Evolutionary conservation across 2,113 vertebrate genomes (phyloP), one percentile per base, ranked within the genome.

Genomic region (Plecturocebus donacophilus): DNA sequence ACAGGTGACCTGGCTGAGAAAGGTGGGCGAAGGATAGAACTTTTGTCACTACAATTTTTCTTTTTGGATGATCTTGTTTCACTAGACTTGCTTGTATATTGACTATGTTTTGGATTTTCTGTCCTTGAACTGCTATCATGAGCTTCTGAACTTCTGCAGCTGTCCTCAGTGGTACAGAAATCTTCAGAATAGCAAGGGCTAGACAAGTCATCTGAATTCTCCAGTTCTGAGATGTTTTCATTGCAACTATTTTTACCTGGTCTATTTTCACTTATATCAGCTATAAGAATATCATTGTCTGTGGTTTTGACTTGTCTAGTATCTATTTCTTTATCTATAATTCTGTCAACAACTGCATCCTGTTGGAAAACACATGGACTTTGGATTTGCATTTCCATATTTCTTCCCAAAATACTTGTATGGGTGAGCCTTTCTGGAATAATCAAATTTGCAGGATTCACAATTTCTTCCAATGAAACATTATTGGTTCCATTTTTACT

Each of bases 111-210:
- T 95, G 80, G 75, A 87, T 93, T 76, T 38, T 87, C 94, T 83
- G 95, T 76, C 47, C 99, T 98, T 6, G 98, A 97, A 97, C 98
- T 99, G 85, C 97, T 98, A 32, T 95, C 25, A 10, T 52, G 85
- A 97, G 98, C 97, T 85, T 97, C 97, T 0, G 97, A 98, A 94
- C 94, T 98, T 89, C 89, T 97, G 58, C 98, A 98, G 1, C 73
- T 98, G 52, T 98, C 96, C 30, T 99, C 99, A 3, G 98, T 66
- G 86, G 98, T 99, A 89, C 95, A 99, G 95, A 99, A 99, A 97
- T 99, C 99, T 97, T 99, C 99, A 17, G 98, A 98, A 90, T 99
- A 99, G 66, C 98, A 98, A 47, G 96, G 88, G 91, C 98, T 99
- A 81, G 88, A 96, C 0, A 98, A 98, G 91, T 98, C 99, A 91